Percentiles rank a stretch among this genome's conserved stretches.
Conservation (phyloP, 2,888 invertebrate genomes). For the Ceriagrion tenellum region DNA sequence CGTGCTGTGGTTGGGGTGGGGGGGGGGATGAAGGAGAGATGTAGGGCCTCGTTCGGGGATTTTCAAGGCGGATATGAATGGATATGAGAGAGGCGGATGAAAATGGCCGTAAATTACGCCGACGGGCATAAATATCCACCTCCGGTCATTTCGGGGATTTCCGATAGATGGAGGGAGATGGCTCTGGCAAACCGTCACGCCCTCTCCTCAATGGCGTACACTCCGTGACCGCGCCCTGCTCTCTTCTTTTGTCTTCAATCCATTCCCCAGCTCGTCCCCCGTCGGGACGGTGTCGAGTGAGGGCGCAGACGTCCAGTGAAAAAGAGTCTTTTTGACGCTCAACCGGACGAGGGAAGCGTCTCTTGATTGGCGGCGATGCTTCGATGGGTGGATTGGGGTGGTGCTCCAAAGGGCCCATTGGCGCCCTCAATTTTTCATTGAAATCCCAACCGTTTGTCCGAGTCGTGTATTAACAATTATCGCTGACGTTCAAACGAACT, state of each 20-base stretch:
- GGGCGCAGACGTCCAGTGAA: too few relatives aligned
- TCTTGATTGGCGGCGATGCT: not conserved
- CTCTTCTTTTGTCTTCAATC: too few relatives aligned
- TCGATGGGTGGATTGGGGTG: not conserved
- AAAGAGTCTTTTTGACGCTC: not conserved
- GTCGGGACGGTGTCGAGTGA: too few relatives aligned
- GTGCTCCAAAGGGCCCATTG: not conserved
- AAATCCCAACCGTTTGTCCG: conserved; percentile 4
- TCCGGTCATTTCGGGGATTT: not conserved
- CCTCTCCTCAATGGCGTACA: not conserved
- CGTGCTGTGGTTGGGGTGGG: too few relatives aligned
- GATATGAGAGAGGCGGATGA: not conserved
- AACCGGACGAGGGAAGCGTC: not conserved
- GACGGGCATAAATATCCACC: not conserved
- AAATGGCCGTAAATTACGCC: not conserved
- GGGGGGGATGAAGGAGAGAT: too few relatives aligned
- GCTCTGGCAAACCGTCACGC: not conserved
- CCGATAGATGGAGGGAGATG: not conserved
- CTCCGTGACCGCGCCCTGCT: too few relatives aligned
- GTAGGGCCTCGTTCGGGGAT: too few relatives aligned
- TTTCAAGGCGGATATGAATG: too few relatives aligned
- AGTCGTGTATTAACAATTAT: not conserved
- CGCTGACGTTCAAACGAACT: not conserved
- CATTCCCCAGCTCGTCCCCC: not conserved
- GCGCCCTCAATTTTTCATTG: not conserved